Evolutionary conservation across 2,888 invertebrate genomes (phyloP).

Genomic region (Alitta virens): DNA sequence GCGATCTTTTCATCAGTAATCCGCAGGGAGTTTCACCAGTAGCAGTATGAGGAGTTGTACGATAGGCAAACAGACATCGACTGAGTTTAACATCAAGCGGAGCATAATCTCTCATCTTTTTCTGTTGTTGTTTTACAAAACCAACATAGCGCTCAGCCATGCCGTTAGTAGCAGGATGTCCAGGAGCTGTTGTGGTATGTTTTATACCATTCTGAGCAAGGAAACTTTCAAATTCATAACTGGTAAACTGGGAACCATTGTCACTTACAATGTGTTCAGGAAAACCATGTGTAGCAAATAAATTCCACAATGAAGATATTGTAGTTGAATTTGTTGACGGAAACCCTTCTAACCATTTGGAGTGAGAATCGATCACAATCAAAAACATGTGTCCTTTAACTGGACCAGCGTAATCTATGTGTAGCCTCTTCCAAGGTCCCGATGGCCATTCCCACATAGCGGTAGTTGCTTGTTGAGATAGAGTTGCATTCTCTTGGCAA

Average conservation of each 20-base stretch:
- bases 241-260: constrained; percentile 30
- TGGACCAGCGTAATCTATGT: too few relatives aligned
- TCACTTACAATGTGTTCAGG: constrained; percentile 30
- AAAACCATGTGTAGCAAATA: constrained; percentile 29
- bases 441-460: too few relatives aligned
- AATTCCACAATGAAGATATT: constrained; percentile 22
- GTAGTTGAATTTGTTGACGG: constrained; percentile 20
- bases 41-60: background rate
- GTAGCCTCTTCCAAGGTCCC: too few relatives aligned
- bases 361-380: constrained; percentile 31
- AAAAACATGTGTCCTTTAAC: too few relatives aligned
- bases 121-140: background rate
- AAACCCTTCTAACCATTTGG: constrained; percentile 31
- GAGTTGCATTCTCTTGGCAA: too few relatives aligned
- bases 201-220: constrained; percentile 25
- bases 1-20: background rate
- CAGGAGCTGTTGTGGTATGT: constrained; percentile 9
- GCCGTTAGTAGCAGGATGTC: background rate
- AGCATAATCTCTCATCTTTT: background rate
- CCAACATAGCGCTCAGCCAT: background rate
- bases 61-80: background rate
- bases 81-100: background rate
- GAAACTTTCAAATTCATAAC: constrained; percentile 28
- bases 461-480: too few relatives aligned
- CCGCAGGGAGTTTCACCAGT: background rate